Evolutionary conservation across 92 coral and sea anemone species (phyloP).

Genomic region (Pocillopora meandrina): DNA sequence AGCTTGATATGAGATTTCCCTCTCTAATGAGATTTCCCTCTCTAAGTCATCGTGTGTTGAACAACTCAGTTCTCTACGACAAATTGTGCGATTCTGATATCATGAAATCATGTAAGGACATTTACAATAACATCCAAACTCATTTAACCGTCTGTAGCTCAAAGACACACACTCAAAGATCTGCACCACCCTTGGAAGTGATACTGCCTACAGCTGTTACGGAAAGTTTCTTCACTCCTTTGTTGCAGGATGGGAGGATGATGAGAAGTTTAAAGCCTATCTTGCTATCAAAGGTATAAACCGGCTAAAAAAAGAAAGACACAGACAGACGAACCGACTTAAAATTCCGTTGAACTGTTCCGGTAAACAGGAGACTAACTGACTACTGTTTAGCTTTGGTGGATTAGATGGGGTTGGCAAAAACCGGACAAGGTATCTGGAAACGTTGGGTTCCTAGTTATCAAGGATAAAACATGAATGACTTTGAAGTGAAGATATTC

Average conservation of each 20-base stretch:
- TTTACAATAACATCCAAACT: neutral
- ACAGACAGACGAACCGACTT: neutral
- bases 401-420: too few relatives aligned
- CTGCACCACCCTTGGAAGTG: constrained; percentile 90
- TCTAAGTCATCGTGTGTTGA: too few relatives aligned
- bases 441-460: too few relatives aligned
- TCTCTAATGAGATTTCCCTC: too few relatives aligned
- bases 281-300: constrained; percentile 89
- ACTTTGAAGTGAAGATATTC: too few relatives aligned
- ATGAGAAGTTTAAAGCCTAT: constrained; percentile 91
- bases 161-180: constrained; percentile 88
- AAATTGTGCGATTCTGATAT: neutral
- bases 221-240: constrained; percentile 94
- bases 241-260: constrained; percentile 99
- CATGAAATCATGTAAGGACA: neutral
- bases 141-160: constrained; percentile 41
- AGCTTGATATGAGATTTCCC: too few relatives aligned
- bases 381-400: too few relatives aligned
- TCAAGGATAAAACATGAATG: too few relatives aligned
- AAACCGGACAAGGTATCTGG: too few relatives aligned
- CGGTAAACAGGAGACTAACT: neutral
- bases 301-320: neutral
- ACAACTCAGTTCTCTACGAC: too few relatives aligned
- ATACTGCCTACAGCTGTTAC: constrained; percentile 96
- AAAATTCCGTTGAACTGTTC: neutral